phyloP scores from a whole-genome alignment of 1,140 invertebrate genomes.

The Drosophila tropicalis region DNA sequence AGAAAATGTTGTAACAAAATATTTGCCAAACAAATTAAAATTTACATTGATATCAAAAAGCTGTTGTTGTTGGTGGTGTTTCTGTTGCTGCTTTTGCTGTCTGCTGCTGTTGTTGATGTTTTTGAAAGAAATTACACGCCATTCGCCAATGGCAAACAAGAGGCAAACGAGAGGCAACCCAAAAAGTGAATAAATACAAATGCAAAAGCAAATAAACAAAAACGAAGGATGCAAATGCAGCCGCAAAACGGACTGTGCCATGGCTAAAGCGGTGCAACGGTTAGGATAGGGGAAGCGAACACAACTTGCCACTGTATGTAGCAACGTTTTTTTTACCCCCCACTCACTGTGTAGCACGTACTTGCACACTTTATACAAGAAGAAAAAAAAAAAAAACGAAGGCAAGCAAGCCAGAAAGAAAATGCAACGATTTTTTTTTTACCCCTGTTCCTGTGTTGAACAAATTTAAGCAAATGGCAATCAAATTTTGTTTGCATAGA shows the following conservation, averaged over 20 bases:
- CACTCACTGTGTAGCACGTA: conserved; percentile 16
- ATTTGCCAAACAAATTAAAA: conserved; percentile 80
- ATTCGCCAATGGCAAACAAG: conserved; percentile 67
- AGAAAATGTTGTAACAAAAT: conserved; percentile 60
- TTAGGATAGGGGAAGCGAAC: background rate
- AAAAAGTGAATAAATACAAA: conserved; percentile 71
- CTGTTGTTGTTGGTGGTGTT: conserved; percentile 31
- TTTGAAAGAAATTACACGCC: conserved; percentile 71
- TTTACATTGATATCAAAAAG: conserved; percentile 75
- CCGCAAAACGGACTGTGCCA: conserved; percentile 20
- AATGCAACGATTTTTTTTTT: conserved; percentile 4
- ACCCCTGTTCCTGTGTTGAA: conserved; percentile 1
- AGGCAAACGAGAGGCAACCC: conserved; percentile 35
- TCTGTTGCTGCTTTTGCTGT: too few species aligned
- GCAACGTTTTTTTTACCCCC: conserved; percentile 12
- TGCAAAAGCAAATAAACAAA: conserved; percentile 58
- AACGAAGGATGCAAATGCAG: conserved; percentile 42
- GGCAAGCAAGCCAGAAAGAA: background rate
- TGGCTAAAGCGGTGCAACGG: background rate
- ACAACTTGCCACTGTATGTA: conserved; percentile 6
- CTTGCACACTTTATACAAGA: conserved; percentile 19
- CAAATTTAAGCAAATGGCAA: conserved; percentile 57
- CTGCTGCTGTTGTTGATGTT: conserved; percentile 54
- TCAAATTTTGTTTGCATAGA: conserved; percentile 45
- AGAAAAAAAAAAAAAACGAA: background rate